Evolutionary conservation across 2,113 vertebrate genomes (phyloP).

Genomic region (Salvelinus namaycush): DNA sequence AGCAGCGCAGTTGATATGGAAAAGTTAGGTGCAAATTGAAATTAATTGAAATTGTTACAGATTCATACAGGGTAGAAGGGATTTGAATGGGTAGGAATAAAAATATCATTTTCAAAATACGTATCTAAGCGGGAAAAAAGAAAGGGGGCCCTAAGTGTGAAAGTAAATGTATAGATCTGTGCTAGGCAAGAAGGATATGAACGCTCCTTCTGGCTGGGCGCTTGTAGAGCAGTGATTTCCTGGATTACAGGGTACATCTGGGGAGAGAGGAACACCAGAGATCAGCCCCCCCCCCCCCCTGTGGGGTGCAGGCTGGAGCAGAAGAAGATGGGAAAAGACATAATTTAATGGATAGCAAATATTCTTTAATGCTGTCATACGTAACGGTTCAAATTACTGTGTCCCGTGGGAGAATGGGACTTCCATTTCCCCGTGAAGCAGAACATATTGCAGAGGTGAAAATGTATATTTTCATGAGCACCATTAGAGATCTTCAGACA

Average conservation of each 20-base stretch:
- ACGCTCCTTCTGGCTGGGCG: slow-evolving; percentile 12
- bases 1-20: background rate
- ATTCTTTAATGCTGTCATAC: slow-evolving; percentile 51
- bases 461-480: slow-evolving; percentile 1
- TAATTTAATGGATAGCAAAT: slow-evolving; percentile 55
- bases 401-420: slow-evolving; percentile 15
- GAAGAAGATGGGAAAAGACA: slow-evolving; percentile 9
- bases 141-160: slow-evolving; percentile 27
- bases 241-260: slow-evolving; percentile 47
- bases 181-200: slow-evolving; percentile 14
- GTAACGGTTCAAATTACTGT: slow-evolving; percentile 47
- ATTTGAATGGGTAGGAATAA: slow-evolving; percentile 37
- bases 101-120: slow-evolving; percentile 38
- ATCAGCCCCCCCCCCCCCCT: slow-evolving; percentile 40
- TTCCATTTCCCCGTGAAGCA: slow-evolving; percentile 28
- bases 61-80: slow-evolving; percentile 8
- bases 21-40: slow-evolving; percentile 41
- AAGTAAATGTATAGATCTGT: slow-evolving; percentile 45
- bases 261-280: slow-evolving; percentile 44
- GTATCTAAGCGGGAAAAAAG: slow-evolving; percentile 34
- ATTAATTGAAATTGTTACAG: slow-evolving; percentile 24
- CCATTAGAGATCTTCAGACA: slow-evolving; percentile 20
- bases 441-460: slow-evolving; percentile 4
- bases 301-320: slow-evolving; percentile 28
- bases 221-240: slow-evolving; percentile 49